Percentiles rank a stretch among this genome's conserved stretches.
These are phyloP conservation scores for Bradynema listronoti DNA, from an alignment of 1,140 invertebrate species.

Conservation along the genomic window DNA sequence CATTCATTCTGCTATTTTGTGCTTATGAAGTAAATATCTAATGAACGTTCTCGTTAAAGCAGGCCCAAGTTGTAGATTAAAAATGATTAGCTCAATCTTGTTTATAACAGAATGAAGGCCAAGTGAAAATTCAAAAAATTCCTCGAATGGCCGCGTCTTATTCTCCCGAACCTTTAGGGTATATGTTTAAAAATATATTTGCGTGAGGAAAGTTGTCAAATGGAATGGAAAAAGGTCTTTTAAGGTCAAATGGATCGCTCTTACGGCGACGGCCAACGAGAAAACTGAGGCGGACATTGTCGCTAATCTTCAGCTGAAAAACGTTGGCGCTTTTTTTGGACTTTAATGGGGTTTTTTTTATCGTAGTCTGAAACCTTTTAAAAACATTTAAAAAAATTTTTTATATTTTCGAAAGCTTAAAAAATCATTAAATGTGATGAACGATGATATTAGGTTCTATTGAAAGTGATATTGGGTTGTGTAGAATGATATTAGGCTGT, in stretches of 20 bases:
- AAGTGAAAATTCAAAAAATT: background rate
- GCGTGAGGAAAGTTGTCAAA: background rate
- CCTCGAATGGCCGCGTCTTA: background rate
- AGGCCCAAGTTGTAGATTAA: no score
- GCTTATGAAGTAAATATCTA: no score
- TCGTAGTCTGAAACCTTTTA: constrained; percentile 3
- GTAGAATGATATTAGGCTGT: no score
- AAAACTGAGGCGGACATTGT: constrained; percentile 65
- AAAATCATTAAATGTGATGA: no score
- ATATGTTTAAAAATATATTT: background rate
- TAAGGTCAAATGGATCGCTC: constrained; percentile 72
- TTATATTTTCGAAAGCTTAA: no score
- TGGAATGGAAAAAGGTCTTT: background rate
- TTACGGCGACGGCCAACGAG: constrained; percentile 80
- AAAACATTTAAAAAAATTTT: no score
- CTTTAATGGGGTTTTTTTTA: background rate
- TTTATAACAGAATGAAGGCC: no score
- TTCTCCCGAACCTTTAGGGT: background rate
- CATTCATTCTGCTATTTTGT: no score
- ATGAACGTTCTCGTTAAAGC: no score
- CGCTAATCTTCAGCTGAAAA: constrained; percentile 62
- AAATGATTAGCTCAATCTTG: no score
- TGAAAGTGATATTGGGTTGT: no score
- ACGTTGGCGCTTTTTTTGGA: background rate
- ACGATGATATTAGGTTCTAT: no score